These are phyloP conservation scores for Thalassoma bifasciatum DNA, from an alignment of 2,113 vertebrate genomes.

Conservation along the genomic window DNA sequence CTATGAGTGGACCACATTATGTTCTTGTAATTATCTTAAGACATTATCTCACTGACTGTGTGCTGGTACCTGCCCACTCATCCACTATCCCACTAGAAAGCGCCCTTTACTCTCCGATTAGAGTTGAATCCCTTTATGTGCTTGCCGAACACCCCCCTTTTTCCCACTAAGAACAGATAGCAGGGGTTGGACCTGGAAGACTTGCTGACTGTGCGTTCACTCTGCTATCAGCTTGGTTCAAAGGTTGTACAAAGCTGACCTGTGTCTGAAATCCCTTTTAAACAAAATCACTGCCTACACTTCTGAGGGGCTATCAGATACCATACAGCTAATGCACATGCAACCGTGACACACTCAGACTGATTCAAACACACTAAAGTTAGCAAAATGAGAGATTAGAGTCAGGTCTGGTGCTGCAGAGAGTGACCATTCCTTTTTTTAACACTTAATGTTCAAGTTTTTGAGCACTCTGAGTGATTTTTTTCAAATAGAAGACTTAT, in stretches of 20 bases:
- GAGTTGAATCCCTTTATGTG: neutral
- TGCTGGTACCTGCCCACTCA: neutral
- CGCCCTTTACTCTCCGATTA: neutral
- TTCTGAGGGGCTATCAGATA: too few species aligned
- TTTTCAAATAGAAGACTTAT: neutral
- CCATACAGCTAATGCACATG: too few species aligned
- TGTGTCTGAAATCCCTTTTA: neutral
- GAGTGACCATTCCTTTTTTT: too few species aligned
- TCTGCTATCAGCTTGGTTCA: neutral
- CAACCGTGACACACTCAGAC: too few species aligned
- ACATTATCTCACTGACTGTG: slow-evolving; percentile 43
- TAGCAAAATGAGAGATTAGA: too few species aligned
- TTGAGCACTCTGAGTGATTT: neutral
- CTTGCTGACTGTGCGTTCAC: slow-evolving; percentile 22
- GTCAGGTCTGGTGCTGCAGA: too few species aligned
- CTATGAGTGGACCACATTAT: slow-evolving; percentile 24
- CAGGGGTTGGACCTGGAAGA: slow-evolving; percentile 11
- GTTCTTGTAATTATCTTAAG: slow-evolving; percentile 59
- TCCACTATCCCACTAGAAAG: neutral
- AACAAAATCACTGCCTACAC: neutral
- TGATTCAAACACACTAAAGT: too few species aligned
- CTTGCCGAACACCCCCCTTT: slow-evolving; percentile 9
- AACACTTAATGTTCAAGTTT: too few species aligned
- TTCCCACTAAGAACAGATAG: neutral
- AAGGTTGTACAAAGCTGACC: too few species aligned